Base-by-base conservation (phyloP, 2,797 vertebrate species). In the Euthynnus affinis region DNA sequence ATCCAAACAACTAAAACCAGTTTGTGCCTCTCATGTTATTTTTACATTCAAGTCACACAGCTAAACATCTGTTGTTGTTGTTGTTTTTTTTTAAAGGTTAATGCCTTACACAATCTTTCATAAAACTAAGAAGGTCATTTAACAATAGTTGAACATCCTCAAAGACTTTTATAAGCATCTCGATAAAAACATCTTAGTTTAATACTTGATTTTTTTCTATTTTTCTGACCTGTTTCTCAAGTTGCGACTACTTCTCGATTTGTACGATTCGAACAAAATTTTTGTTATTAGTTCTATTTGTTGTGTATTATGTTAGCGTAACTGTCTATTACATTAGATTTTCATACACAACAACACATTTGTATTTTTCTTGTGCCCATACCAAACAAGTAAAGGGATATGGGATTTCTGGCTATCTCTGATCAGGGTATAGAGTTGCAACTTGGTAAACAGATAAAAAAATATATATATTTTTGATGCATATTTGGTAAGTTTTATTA, bases 1-100 rank as follows among this genome's bases (percentile, higher is more conserved):
- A 83, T 76, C 81, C 46, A 58, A 87, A 87, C 32, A 20, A 80
- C 75, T 74, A 87, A 69, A 61, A 49, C 22, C 56, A 58, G 63
- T 71, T 85, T 64, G 72, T 78, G 57, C 64, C 17, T 69, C 57
- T 77, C 13, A 2, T 66, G 57, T 76, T 29, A 37, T 66, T 65
- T n/a, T 65, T 75, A n/a, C 53, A 67, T 66, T 72, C 25, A 62
- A 80, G 48, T 73, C 48, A 70, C 74, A 53, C 65, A 76, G 64
- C 52, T 51, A 14, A 82, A 59, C 52, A 23, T 37, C 27, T 29
- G 27, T n/a, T n/a, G n/a, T n/a, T n/a, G n/a, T n/a, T n/a, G 27
- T 27, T 69, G 49, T 2, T 9, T 62, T 52, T 66, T 46, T 71
- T 4, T 42, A 1, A 49, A 40, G 56, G 6, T 20, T 20, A 49